Percentiles rank a stretch among this genome's conserved stretches.
Conservation (phyloP, 2,888 invertebrate genomes). For the Cactoblastis cactorum region DNA sequence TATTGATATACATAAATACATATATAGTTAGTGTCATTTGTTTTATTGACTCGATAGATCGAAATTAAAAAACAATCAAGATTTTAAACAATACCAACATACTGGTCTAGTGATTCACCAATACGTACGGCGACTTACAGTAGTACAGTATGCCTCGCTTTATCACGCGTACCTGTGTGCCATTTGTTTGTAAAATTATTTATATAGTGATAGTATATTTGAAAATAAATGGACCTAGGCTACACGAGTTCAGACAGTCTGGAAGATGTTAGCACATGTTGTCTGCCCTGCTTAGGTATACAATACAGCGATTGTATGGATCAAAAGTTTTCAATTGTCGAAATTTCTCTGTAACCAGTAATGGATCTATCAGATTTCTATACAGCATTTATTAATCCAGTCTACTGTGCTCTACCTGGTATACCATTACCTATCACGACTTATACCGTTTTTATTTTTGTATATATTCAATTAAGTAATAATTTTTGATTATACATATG, state of each 20-base stretch:
- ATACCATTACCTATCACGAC: conserved; percentile 10
- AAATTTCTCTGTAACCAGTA: background rate
- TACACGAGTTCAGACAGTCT: conserved; percentile 60
- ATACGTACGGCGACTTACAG: conserved; percentile 45
- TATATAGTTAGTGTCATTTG: conserved; percentile 42
- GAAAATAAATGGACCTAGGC: conserved; percentile 55
- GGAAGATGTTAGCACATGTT: conserved; percentile 66
- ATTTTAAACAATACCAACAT: conserved; percentile 63
- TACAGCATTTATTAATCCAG: background rate
- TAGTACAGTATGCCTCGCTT: conserved; percentile 45
- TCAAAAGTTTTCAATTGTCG: conserved; percentile 12
- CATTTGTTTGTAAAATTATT: conserved; percentile 30
- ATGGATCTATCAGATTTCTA: background rate
- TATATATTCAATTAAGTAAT: background rate
- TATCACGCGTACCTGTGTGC: conserved; percentile 40
- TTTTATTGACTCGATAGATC: conserved; percentile 47
- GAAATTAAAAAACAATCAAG: conserved; percentile 56
- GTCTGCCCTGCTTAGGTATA: conserved; percentile 66
- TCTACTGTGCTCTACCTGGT: background rate
- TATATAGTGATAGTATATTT: conserved; percentile 24
- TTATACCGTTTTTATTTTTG: background rate
- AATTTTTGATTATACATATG: background rate
- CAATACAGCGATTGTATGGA: background rate
- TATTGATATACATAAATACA: no score
- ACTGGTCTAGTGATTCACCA: conserved; percentile 57